Evolutionary conservation across 2,797 vertebrate genomes (phyloP).

Genomic region (Periparus ater): DNA sequence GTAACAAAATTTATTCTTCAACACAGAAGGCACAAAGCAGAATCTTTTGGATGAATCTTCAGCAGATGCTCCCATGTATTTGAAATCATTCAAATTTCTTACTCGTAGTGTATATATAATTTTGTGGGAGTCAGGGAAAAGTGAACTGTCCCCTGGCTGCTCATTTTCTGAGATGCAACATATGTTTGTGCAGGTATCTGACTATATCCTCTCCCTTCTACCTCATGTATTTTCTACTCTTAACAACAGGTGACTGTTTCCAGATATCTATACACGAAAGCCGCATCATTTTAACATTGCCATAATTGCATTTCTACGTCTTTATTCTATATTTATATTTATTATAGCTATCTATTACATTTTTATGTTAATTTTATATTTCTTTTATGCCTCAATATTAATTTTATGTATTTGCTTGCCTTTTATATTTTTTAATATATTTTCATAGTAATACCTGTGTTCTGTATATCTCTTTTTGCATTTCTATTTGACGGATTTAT

Average conservation of each 20-base stretch:
- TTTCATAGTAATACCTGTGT: neutral
- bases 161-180: neutral
- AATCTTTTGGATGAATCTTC: neutral
- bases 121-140: neutral
- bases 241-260: neutral
- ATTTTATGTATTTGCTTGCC: neutral
- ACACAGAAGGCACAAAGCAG: neutral
- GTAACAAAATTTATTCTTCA: neutral
- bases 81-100: neutral
- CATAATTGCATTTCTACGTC: accelerated
- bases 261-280: neutral
- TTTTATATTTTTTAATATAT: neutral
- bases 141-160: neutral
- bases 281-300: neutral
- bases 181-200: neutral
- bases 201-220: neutral
- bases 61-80: neutral
- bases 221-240: neutral
- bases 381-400: neutral
- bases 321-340: neutral
- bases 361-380: neutral
- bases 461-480: neutral
- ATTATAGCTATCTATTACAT: neutral
- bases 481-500: neutral
- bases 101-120: neutral